These are phyloP conservation scores for Laticauda colubrina DNA, from an alignment of 2,113 vertebrate species.

Conservation along the genomic window DNA sequence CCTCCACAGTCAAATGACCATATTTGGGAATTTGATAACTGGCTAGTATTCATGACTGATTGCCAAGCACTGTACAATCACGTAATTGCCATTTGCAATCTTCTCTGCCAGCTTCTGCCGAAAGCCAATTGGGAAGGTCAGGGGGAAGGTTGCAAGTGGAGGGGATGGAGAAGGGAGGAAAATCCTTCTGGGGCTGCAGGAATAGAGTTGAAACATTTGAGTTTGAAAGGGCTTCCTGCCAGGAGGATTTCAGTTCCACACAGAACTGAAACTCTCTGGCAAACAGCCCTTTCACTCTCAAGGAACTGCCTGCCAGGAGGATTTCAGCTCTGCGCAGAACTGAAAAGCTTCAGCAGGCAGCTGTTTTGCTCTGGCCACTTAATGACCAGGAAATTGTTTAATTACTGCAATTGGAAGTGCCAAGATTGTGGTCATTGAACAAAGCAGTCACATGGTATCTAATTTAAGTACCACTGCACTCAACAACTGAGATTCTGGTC, in stretches of 20 bases:
- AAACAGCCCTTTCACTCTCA: background rate
- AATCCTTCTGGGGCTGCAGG: background rate
- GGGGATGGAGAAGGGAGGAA: background rate
- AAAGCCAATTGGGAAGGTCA: background rate
- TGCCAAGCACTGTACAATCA: background rate
- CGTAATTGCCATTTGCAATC: background rate
- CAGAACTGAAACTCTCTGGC: background rate
- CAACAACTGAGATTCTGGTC: background rate
- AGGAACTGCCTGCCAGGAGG: background rate
- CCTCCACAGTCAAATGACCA: background rate
- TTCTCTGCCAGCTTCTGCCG: background rate
- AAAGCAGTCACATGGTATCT: background rate
- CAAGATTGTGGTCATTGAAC: background rate
- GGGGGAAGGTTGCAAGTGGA: background rate
- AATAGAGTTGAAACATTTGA: background rate
- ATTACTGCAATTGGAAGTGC: background rate
- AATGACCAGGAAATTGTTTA: background rate
- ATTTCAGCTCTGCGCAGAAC: background rate
- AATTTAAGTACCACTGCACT: background rate
- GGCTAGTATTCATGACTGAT: background rate
- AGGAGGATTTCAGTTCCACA: background rate
- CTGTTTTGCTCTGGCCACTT: background rate
- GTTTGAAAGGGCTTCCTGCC: background rate
- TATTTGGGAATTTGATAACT: background rate
- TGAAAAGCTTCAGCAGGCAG: background rate